phyloP scores from a whole-genome alignment of 2,888 invertebrate genomes.

The Tetropium fuscum region DNA sequence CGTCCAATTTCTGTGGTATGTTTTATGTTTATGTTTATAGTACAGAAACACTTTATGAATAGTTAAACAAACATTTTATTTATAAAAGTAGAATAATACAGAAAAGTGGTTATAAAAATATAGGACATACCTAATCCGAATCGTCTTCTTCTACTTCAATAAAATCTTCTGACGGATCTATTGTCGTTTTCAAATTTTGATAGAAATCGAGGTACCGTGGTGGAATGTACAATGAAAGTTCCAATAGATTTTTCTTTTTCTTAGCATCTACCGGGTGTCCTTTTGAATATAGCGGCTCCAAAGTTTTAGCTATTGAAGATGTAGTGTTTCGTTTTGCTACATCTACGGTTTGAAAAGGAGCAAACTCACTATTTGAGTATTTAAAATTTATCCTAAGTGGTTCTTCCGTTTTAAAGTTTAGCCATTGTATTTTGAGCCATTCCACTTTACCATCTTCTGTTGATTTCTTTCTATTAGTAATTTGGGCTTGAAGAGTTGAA shows the following conservation, averaged over 20 bases:
- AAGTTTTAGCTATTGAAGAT: constrained; percentile 6
- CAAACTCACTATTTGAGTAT: constrained; percentile 18
- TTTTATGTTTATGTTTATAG: no score
- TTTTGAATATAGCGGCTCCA: constrained; percentile 16
- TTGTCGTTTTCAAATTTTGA: no score
- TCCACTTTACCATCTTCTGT: constrained; percentile 20
- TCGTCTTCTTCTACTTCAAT: no score
- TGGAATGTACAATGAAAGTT: not conserved
- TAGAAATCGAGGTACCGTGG: constrained; percentile 22
- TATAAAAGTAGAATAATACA: no score
- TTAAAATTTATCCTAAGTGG: constrained; percentile 20
- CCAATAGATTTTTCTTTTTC: not conserved
- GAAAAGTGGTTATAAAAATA: no score
- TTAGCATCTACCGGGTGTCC: not conserved
- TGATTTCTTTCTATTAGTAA: constrained; percentile 25
- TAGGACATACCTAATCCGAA: no score
- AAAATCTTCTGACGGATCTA: no score
- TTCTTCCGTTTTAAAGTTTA: constrained; percentile 24
- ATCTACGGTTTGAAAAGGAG: constrained; percentile 7
- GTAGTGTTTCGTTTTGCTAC: constrained; percentile 9
- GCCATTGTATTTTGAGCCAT: constrained; percentile 28
- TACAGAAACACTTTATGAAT: no score
- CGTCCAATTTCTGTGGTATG: no score
- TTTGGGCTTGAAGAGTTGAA: constrained; percentile 12
- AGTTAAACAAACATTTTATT: no score